These are phyloP conservation scores for Thunnus maccoyii DNA, from an alignment of 2,113 vertebrate genomes.

Conservation along the genomic window DNA sequence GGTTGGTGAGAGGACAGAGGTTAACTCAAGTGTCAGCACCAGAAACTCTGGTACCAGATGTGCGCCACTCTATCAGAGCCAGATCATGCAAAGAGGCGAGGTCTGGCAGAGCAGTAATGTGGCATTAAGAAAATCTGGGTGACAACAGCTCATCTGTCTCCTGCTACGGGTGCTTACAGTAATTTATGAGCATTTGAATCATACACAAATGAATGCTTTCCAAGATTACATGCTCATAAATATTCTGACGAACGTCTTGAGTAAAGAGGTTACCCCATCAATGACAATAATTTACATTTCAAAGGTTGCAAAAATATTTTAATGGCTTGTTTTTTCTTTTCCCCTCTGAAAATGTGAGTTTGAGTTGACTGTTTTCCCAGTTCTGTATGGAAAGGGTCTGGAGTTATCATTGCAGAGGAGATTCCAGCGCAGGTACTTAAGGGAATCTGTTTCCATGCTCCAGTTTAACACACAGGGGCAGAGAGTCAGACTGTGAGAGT, in stretches of 20 bases:
- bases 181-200: constrained; percentile 71
- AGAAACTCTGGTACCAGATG: constrained; percentile 56
- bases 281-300: constrained; percentile 68
- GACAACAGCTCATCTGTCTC: constrained; percentile 72
- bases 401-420: constrained; percentile 66
- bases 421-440: constrained; percentile 75
- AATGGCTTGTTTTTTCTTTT: constrained; percentile 30
- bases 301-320: constrained; percentile 51
- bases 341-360: constrained; percentile 45
- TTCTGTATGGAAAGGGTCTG: constrained; percentile 72
- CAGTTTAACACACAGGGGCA: constrained; percentile 49
- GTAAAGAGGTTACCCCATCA: constrained; percentile 47
- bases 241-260: constrained; percentile 46
- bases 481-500: constrained; percentile 47
- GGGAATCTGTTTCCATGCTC: constrained; percentile 75
- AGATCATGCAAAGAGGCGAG: constrained; percentile 49
- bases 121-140: constrained; percentile 64
- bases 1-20: neutral
- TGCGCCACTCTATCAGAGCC: constrained; percentile 42
- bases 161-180: constrained; percentile 38
- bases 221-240: constrained; percentile 67
- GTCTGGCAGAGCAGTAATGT: constrained; percentile 64
- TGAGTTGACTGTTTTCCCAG: constrained; percentile 63
- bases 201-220: constrained; percentile 57
- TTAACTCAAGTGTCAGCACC: constrained; percentile 36